Evolutionary conservation across 2,797 vertebrate genomes (phyloP), one percentile per base, ranked within the genome.

Genomic region (Malacoctenus gilli): DNA sequence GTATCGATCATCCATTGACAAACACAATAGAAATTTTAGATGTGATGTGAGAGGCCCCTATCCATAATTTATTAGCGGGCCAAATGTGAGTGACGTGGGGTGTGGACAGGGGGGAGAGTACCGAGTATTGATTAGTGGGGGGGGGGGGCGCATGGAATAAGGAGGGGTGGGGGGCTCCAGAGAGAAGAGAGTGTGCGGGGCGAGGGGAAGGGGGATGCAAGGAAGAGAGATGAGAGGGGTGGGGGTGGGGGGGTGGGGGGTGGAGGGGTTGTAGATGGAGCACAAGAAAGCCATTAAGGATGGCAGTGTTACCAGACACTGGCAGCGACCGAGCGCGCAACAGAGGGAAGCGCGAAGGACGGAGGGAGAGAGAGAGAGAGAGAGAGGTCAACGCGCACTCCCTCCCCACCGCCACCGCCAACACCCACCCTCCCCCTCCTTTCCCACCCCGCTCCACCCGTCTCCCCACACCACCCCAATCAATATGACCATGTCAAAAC

Each of bases 401-500:
- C 38, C 23, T 64, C 25, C 25, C 9, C 25, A 6, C 50, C 72
- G n/a, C 39, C 49, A 18, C 79, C 59, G 65, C 59, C 64, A 75
- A 76, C 66, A 59, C 25, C 39, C 49, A 18, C 79, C 60, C 64
- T 59, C 63, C 72, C 77, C 67, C 61, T 52, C 64, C 70, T 51
- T 65, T 54, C 61, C 77, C 73, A 58, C 67, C 82, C 65, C 65
- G 55, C 69, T 77, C 72, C 71, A 56, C 73, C 23, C 75, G 8
- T 66, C 80, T 84, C 84, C 63, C 68, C 30, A 44, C 47, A 56
- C 82, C 67, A 84, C 87, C 82, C 84, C 77, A 87, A 98, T 99
- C 96, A 93, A 98, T 96, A 95, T 80, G 78, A 92, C 91, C 92
- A 93, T 95, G 95, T 97, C 94, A 95, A 95, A 96, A 96, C 95